Evolutionary conservation across 1,140 invertebrate genomes (phyloP), one percentile per base, ranked within the genome.

Genomic region (Thaumetopoea pityocampa): DNA sequence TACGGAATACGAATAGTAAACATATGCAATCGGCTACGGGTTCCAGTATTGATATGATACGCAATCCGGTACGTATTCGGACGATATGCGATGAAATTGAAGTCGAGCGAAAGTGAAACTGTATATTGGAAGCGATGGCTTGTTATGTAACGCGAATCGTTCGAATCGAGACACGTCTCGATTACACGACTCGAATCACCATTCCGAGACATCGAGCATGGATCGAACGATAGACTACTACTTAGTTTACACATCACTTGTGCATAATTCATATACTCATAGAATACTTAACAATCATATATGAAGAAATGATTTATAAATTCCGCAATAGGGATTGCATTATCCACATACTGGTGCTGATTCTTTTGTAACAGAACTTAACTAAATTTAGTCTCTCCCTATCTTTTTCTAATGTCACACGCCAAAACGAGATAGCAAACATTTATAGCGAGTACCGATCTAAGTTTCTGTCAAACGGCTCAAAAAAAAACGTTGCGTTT

Each of bases 21-120:
- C n/a, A 10, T 19, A 26, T 43, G 41, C 29, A 37, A 55, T 46
- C 45, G 27, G 42, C 47, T 62, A 62, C 64, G 48, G 45, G 58
- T 57, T 65, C 45, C 40, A 38, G 51, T 55, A 51, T 52, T 29
- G 44, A 43, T 47, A 33, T 38, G 9, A 26, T 32, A 28, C 23
- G 38, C 29, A 18, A 48, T 45, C 49, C 22, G 28, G 40, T 48
- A 30, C 54, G 41, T 33, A 38, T 14, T 19, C 9, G 11, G 17
- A 38, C 49, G 28, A 33, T 26, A 29, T 40, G 26, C 43, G 41
- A 35, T 38, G 61, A 67, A 74, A 70, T 52, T 57, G 68, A 74
- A 60, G 56, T 66, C 64, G 68, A 46, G 58, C 63, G 70, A 79
- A 79, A 79, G 74, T 79, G 74, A 79, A 79, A 79, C 63, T 67